These are phyloP conservation scores for Coccyzus lansbergi DNA, from an alignment of 2,797 vertebrate genomes.

Conservation along the genomic window DNA sequence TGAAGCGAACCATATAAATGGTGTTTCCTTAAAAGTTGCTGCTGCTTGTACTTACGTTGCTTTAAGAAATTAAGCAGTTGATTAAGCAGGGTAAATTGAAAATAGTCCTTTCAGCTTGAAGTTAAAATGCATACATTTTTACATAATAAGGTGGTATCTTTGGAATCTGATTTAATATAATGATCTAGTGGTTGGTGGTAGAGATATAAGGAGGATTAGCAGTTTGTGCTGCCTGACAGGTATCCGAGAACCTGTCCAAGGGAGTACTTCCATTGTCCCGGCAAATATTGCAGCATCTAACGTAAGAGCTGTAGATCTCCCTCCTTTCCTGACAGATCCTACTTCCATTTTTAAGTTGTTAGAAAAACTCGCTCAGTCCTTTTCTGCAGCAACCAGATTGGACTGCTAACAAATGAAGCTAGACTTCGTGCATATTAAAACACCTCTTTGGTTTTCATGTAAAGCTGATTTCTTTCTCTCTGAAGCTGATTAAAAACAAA, in stretches of 20 bases:
- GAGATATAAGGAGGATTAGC: constrained; percentile 14
- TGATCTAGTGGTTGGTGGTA: neutral
- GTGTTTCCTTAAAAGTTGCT: neutral
- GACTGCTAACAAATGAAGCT: constrained; percentile 38
- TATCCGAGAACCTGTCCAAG: constrained; percentile 6
- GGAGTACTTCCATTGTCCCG: constrained; percentile 59
- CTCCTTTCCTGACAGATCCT: constrained; percentile 22
- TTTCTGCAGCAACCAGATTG: constrained; percentile 30
- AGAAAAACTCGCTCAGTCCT: constrained; percentile 28
- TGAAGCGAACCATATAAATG: neutral
- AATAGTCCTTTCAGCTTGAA: neutral
- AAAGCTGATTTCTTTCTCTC: neutral
- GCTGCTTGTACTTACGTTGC: neutral
- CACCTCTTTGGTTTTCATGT: constrained; percentile 16
- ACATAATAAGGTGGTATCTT: neutral
- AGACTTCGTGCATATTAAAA: constrained; percentile 50
- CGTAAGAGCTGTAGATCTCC: constrained; percentile 46
- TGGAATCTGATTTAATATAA: neutral
- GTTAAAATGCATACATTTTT: neutral
- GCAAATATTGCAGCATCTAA: constrained; percentile 33
- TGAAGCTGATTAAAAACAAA: constrained; percentile 37
- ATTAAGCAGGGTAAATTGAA: neutral
- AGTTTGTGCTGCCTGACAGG: constrained; percentile 48
- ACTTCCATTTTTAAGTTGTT: constrained; percentile 43
- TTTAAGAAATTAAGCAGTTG: neutral